Evolutionary conservation across 2,888 invertebrate genomes (phyloP).

Genomic region (Creontiades dilutus): DNA sequence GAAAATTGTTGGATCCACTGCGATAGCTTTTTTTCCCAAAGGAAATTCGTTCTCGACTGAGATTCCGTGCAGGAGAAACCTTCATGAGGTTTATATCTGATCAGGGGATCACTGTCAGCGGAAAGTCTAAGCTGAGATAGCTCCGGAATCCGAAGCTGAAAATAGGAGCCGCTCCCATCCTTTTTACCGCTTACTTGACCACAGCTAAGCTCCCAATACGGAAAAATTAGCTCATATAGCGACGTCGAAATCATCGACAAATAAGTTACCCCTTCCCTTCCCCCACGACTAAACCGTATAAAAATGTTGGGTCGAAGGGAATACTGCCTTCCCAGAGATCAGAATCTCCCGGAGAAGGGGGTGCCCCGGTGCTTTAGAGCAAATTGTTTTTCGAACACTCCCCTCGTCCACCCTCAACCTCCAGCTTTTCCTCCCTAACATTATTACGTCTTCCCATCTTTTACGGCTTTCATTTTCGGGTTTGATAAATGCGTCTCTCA

Average conservation of each 20-base stretch:
- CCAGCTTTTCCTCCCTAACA: background rate
- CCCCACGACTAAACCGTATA: background rate
- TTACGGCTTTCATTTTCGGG: conserved; percentile 51
- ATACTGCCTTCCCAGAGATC: background rate
- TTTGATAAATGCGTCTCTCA: conserved; percentile 31
- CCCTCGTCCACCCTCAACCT: background rate
- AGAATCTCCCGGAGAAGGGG: conserved; percentile 18
- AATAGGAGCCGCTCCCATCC: background rate
- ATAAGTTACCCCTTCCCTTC: conserved; percentile 31
- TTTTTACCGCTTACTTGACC: conserved; percentile 53
- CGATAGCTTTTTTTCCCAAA: no score
- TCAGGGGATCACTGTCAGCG: no score
- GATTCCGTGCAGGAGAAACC: no score
- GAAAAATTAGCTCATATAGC: conserved; percentile 51
- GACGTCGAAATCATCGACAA: conserved; percentile 5
- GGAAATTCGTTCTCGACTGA: no score
- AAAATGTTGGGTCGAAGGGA: background rate
- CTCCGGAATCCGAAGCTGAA: no score
- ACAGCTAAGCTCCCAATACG: conserved; percentile 37
- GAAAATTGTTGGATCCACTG: no score
- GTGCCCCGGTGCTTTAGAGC: conserved; percentile 6
- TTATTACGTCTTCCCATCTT: conserved; percentile 43
- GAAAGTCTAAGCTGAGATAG: no score
- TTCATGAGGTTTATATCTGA: no score
- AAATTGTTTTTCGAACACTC: conserved; percentile 54